Percentiles rank a stretch among this genome's conserved stretches.
phyloP scores from a whole-genome alignment of 2,888 invertebrate genomes.

The Dicycla oo region DNA sequence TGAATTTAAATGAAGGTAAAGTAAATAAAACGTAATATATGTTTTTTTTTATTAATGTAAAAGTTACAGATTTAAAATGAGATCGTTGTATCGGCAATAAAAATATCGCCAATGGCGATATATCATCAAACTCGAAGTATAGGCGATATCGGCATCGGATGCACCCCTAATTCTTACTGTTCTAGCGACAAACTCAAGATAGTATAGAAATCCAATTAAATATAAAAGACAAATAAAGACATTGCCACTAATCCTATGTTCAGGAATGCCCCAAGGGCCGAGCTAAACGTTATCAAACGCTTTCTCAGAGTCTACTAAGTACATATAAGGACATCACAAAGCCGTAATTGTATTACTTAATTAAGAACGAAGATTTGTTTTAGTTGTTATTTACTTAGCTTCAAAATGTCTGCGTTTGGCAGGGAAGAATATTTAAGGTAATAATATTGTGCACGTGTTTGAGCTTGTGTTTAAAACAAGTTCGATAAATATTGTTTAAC shows the following conservation, averaged over 20 bases:
- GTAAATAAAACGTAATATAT: too few species aligned
- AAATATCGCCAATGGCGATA: too few species aligned
- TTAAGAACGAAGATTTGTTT: conserved; percentile 40
- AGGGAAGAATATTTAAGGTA: conserved; percentile 8
- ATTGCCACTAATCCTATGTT: conserved; percentile 22
- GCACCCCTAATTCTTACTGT: too few species aligned
- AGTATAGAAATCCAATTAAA: conserved; percentile 11
- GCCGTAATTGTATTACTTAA: conserved; percentile 45
- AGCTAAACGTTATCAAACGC: conserved; percentile 37
- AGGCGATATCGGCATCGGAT: too few species aligned
- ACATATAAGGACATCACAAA: conserved; percentile 18
- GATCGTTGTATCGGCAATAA: too few species aligned
- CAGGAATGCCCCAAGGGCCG: conserved; percentile 8
- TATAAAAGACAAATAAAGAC: conserved; percentile 17
- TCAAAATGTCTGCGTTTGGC: conserved; percentile 27
- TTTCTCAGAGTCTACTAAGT: conserved; percentile 26
- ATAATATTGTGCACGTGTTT: conserved; percentile 6
- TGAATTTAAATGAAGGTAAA: too few species aligned
- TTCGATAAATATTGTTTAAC: neutral
- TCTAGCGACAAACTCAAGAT: neutral
- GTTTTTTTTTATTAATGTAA: too few species aligned
- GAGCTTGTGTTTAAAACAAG: neutral
- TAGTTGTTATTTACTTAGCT: conserved; percentile 23
- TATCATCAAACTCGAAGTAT: too few species aligned
- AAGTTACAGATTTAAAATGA: too few species aligned